Conservation (phyloP, 2,113 vertebrate genomes). For the Sphaerodactylus townsendi region DNA sequence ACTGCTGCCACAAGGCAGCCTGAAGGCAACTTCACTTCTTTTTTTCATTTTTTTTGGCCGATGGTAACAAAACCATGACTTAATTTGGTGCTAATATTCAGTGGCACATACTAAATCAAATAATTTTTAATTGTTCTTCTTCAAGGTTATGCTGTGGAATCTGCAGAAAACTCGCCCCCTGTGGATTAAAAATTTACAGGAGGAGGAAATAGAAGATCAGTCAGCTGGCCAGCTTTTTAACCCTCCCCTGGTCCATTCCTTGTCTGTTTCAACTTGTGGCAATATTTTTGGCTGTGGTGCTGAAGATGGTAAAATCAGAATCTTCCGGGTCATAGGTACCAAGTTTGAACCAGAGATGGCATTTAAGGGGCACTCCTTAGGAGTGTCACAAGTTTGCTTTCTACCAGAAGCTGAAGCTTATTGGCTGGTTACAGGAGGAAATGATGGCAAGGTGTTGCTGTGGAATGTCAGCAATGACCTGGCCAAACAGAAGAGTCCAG, state of each 20-base stretch:
- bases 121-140: neutral
- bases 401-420: constrained; percentile 75
- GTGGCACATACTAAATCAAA: neutral
- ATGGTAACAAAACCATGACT: neutral
- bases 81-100: neutral
- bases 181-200: constrained; percentile 88
- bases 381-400: constrained; percentile 90
- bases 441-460: constrained; percentile 87
- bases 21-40: neutral
- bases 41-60: neutral
- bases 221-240: constrained; percentile 86
- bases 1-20: too few relatives aligned
- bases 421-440: constrained; percentile 89
- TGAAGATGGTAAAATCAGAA: constrained; percentile 88
- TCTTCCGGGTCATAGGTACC: constrained; percentile 82
- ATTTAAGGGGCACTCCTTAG: constrained; percentile 85
- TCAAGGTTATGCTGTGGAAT: constrained; percentile 92
- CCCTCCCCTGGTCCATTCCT: constrained; percentile 87
- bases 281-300: constrained; percentile 88
- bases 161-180: constrained; percentile 90
- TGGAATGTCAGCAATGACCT: constrained; percentile 83
- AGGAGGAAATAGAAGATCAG: constrained; percentile 75
- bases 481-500: constrained; percentile 74
- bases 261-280: constrained; percentile 86
- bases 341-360: constrained; percentile 81